Evolutionary conservation across 2,888 invertebrate species (phyloP).

Genomic region (Eurois occulta): DNA sequence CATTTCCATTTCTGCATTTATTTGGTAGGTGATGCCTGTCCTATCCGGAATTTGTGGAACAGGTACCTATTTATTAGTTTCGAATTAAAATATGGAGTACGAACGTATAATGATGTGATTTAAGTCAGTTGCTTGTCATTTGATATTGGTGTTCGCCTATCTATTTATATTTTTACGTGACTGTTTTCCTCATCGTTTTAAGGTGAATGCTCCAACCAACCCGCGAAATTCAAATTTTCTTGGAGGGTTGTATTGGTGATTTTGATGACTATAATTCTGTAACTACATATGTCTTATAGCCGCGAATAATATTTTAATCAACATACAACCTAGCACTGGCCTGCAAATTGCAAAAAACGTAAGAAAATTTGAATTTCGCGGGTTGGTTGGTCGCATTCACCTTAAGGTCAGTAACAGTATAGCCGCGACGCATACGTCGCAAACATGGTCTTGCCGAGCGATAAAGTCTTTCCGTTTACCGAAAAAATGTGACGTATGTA

Average conservation of each 20-base stretch:
- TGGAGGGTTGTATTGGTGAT: too few species aligned
- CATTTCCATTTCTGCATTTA: not conserved
- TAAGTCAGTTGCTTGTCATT: slow-evolving; percentile 9
- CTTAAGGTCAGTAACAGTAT: not conserved
- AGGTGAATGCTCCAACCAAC: too few species aligned
- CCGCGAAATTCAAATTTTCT: too few species aligned
- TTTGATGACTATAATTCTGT: too few species aligned
- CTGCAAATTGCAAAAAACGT: too few species aligned
- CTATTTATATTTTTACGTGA: not conserved
- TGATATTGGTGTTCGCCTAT: slow-evolving; percentile 27
- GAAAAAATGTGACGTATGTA: not conserved
- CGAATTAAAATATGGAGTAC: slow-evolving; percentile 1
- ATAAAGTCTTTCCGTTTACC: not conserved
- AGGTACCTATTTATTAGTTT: not conserved
- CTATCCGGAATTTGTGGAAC: not conserved
- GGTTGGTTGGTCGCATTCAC: too few species aligned
- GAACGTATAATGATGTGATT: slow-evolving; percentile 10
- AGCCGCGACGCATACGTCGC: not conserved
- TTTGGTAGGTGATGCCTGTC: not conserved
- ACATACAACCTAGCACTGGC: too few species aligned
- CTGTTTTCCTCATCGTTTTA: slow-evolving; percentile 1
- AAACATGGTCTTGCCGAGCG: not conserved
- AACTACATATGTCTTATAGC: too few species aligned
- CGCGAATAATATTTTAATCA: too few species aligned
- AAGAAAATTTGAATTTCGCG: too few species aligned